Conservation (phyloP, 2,797 vertebrate genomes). For the Molossus molossus region DNA sequence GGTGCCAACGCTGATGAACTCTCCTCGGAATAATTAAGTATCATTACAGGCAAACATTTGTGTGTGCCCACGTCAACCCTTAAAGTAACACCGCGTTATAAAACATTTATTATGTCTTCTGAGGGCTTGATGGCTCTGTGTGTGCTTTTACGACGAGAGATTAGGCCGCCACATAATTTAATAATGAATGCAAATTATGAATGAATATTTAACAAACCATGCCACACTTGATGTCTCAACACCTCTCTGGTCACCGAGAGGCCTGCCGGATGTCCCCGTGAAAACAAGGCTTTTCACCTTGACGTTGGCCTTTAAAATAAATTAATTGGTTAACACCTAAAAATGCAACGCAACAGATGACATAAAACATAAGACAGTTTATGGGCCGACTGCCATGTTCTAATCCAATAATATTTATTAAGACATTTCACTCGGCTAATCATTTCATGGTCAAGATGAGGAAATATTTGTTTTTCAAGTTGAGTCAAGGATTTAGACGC, state of each 20-base stretch:
- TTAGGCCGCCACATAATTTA: constrained; percentile 85
- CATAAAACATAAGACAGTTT: constrained; percentile 87
- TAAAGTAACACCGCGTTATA: constrained; percentile 80
- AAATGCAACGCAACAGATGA: constrained; percentile 81
- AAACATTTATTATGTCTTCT: constrained; percentile 86
- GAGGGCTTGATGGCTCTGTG: constrained; percentile 80
- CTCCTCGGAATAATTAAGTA: constrained; percentile 88
- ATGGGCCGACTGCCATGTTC: constrained; percentile 77
- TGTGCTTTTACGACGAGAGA: constrained; percentile 86
- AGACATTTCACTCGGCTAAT: constrained; percentile 88
- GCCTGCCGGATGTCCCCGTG: neutral
- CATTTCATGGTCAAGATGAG: constrained; percentile 84
- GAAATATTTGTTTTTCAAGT: constrained; percentile 87
- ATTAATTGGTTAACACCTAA: constrained; percentile 89
- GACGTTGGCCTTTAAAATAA: constrained; percentile 87
- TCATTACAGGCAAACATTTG: constrained; percentile 83
- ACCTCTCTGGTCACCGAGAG: constrained; percentile 81
- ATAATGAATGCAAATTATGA: constrained; percentile 89
- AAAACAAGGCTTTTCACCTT: constrained; percentile 88
- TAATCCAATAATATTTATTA: constrained; percentile 87
- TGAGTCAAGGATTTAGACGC: constrained; percentile 86
- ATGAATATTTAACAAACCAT: constrained; percentile 88
- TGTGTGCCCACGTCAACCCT: constrained; percentile 79
- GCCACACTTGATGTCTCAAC: constrained; percentile 86
- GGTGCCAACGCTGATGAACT: constrained; percentile 59